Evolutionary conservation across 2,888 invertebrate species (phyloP).

Genomic region (Onthophagus sagittarius): DNA sequence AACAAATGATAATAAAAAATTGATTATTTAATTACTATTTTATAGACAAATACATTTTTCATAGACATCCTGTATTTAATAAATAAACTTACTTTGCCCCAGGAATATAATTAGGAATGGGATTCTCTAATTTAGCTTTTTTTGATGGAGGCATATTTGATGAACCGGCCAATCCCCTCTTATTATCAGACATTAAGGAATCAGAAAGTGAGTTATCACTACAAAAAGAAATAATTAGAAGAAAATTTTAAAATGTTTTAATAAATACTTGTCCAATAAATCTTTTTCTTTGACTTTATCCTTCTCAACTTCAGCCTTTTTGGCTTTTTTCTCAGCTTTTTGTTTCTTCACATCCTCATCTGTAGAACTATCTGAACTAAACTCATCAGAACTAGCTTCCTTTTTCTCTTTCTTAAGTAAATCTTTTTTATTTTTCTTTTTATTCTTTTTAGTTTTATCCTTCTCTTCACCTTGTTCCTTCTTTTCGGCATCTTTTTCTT

Average conservation of each 20-base stretch:
- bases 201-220: constrained; percentile 31
- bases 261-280: not conserved
- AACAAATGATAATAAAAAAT: not conserved
- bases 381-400: constrained; percentile 58
- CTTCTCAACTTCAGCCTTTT: constrained; percentile 46
- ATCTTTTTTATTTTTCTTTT: constrained; percentile 53
- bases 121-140: constrained; percentile 54
- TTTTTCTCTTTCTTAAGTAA: constrained; percentile 60
- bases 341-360: constrained; percentile 68
- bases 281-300: constrained; percentile 42
- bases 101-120: constrained; percentile 48
- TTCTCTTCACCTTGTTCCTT: constrained; percentile 51
- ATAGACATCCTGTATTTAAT: too few species aligned
- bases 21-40: constrained; percentile 52
- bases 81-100: constrained; percentile 48
- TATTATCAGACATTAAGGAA: constrained; percentile 48
- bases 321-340: constrained; percentile 47
- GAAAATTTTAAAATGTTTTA: not conserved
- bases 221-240: not conserved
- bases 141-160: constrained; percentile 46
- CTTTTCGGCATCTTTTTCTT: constrained; percentile 68
- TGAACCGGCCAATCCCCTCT: constrained; percentile 48
- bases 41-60: constrained; percentile 90
- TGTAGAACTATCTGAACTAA: constrained; percentile 65
- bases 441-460: constrained; percentile 61